Evolutionary conservation across 92 coral and sea anemone species (phyloP).

Genomic region (Bergia sp.): DNA sequence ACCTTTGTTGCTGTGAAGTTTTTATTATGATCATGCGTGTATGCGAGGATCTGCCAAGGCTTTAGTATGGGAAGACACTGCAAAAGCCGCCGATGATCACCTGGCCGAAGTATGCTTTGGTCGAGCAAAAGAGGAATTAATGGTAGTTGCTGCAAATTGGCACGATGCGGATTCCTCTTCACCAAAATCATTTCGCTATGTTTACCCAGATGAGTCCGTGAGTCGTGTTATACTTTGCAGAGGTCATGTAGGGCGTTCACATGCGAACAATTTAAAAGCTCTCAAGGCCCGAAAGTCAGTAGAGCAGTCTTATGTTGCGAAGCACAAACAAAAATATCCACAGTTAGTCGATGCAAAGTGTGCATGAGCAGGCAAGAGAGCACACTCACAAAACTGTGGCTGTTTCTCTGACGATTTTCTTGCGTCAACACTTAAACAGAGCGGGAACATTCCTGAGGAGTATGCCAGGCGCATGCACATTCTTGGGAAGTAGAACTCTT

Average conservation of each 20-base stretch:
- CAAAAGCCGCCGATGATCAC: slow-evolving; percentile 40
- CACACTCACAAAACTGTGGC: not conserved
- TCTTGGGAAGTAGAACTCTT: slow-evolving; percentile 22
- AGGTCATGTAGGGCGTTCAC: slow-evolving; percentile 34
- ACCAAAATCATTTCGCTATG: not conserved
- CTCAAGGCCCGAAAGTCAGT: not conserved
- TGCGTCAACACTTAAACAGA: slow-evolving; percentile 10
- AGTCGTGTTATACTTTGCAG: slow-evolving; percentile 20
- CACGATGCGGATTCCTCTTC: slow-evolving; percentile 44
- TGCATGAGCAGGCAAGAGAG: not conserved
- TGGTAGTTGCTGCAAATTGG: slow-evolving; percentile 29
- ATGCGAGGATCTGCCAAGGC: slow-evolving; percentile 19
- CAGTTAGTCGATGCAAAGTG: not conserved
- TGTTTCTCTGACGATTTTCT: slow-evolving; percentile 18
- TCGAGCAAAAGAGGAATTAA: slow-evolving; percentile 17
- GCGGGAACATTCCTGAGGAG: slow-evolving; percentile 15
- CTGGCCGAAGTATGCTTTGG: slow-evolving; percentile 7
- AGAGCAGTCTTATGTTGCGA: not conserved
- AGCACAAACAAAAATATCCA: slow-evolving; percentile 4
- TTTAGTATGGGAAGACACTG: not conserved
- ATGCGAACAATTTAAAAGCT: slow-evolving; percentile 25
- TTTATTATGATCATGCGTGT: slow-evolving; percentile 4
- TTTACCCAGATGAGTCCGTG: slow-evolving; percentile 28
- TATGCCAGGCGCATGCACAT: not conserved
- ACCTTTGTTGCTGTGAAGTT: slow-evolving; percentile 29